A percentile compares a stretch with the other conserved stretches of the same genome.
phyloP scores from a whole-genome alignment of 2,888 invertebrate genomes.

The Chironomus riparius region DNA sequence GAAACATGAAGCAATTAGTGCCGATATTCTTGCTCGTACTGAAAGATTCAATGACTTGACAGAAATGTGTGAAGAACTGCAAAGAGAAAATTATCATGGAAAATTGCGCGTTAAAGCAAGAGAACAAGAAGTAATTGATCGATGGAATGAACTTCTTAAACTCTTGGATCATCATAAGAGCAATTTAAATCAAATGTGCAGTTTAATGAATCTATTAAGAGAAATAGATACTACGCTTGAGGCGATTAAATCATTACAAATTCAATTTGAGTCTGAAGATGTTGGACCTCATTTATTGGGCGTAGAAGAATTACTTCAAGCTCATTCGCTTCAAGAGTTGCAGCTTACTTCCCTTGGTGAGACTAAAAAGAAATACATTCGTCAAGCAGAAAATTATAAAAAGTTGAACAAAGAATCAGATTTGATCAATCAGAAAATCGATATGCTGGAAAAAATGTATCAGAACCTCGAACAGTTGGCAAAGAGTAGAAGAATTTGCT shows the following conservation, averaged over 20 bases:
- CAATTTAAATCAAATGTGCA: constrained; percentile 68
- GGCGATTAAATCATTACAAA: constrained; percentile 76
- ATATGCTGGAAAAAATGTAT: constrained; percentile 68
- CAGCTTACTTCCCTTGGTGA: constrained; percentile 85
- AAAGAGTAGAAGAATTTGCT: constrained; percentile 61
- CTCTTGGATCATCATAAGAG: constrained; percentile 74
- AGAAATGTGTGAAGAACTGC: constrained; percentile 86
- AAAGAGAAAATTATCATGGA: constrained; percentile 84
- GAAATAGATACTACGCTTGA: constrained; percentile 85
- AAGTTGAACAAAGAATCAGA: constrained; percentile 50
- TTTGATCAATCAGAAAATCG: constrained; percentile 57
- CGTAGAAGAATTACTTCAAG: constrained; percentile 89
- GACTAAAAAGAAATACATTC: constrained; percentile 65
- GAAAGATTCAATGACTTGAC: constrained; percentile 91
- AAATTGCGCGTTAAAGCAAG: constrained; percentile 53
- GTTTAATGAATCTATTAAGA: constrained; percentile 76
- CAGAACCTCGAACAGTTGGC: constrained; percentile 47
- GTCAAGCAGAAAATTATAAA: constrained; percentile 53
- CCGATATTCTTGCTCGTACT: constrained; percentile 87
- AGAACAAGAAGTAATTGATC: constrained; percentile 61
- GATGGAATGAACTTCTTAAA: constrained; percentile 79
- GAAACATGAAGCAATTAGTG: constrained; percentile 96
- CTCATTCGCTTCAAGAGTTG: constrained; percentile 85
- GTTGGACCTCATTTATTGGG: constrained; percentile 89
- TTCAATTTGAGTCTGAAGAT: constrained; percentile 62